A percentile compares a stretch with the other conserved stretches of the same genome.
Evolutionary conservation across 2,797 vertebrate genomes (phyloP).

Genomic region (Prionace glauca): DNA sequence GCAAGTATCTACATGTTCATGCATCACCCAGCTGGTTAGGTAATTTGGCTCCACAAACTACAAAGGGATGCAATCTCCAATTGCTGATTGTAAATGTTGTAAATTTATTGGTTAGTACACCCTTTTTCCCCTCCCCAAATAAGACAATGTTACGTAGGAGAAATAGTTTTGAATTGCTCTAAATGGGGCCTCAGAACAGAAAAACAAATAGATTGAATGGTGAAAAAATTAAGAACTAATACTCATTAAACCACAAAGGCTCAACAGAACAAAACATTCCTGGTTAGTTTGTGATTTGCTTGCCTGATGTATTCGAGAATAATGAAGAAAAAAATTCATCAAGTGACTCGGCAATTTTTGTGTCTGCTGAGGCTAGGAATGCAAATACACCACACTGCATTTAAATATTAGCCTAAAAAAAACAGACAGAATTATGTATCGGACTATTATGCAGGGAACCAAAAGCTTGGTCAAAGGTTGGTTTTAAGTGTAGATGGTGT

Average conservation of each 20-base stretch:
- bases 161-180: background rate
- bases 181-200: background rate
- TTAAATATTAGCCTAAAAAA: no score
- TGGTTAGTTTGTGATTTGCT: background rate
- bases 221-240: background rate
- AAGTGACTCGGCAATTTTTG: background rate
- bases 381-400: no score
- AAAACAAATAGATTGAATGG: background rate
- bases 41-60: background rate
- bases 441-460: no score
- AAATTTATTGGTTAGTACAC: background rate
- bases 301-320: background rate
- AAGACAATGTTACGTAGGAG: background rate
- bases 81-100: background rate
- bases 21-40: background rate
- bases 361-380: no score
- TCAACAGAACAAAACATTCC: background rate
- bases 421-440: no score
- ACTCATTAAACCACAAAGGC: background rate
- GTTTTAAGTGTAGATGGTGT: no score
- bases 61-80: slow-evolving; percentile 11
- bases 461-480: no score
- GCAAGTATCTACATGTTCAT: background rate
- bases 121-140: background rate
- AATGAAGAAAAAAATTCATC: background rate